Base-by-base conservation (phyloP, 1,140 invertebrate genomes). In the Metaphire vulgaris region DNA sequence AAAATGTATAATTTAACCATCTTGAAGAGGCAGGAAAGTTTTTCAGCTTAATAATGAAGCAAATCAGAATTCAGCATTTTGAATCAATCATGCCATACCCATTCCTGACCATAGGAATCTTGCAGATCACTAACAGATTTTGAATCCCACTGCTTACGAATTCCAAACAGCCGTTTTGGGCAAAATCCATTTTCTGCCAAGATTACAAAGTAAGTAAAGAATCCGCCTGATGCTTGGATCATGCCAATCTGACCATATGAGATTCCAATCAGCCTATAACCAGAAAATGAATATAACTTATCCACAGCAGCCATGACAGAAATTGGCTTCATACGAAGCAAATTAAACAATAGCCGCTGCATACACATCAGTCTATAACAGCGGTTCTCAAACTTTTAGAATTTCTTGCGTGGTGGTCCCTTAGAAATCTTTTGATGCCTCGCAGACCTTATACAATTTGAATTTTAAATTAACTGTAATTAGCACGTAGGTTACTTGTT, bases 261-360 rank as follows among this genome's bases (percentile, higher is more conserved):
- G 78, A 88, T 83, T 33, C 93, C 95, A 87, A 97, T 96, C 86
- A 97, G 90, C 65, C 71, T 80, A 69, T 33, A 74, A 78, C 28
- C 1, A 71, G 21, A 1, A 28, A 28, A 69, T 30, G 21, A 64
- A 69, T 15, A 28, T 32, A 68, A 31, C n/a, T 69, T 21, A 33
- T 28, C 21, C 33, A 6, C 31, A 33, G 21, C 66, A 33, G 14
- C 15, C 28, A 29, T 69, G 14, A 29, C 29, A 21, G 68, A 16
- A 26, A 15, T 65, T n/a, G 15, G 14, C 16, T 31, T 79, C 79
- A 28, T 69, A 65, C 79, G 70, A 76, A 2, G 94, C 93, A 89
- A 96, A 92, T 89, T 94, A 90, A 87, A 99, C 99, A 89, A 99
- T 94, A 85, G 91, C 92, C 89, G 96, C 95, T 85, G 94, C 92